Evolutionary conservation across 2,888 invertebrate species (phyloP), one percentile per base, ranked within the genome.

Genomic region (Caenorhabditis panamensis): DNA sequence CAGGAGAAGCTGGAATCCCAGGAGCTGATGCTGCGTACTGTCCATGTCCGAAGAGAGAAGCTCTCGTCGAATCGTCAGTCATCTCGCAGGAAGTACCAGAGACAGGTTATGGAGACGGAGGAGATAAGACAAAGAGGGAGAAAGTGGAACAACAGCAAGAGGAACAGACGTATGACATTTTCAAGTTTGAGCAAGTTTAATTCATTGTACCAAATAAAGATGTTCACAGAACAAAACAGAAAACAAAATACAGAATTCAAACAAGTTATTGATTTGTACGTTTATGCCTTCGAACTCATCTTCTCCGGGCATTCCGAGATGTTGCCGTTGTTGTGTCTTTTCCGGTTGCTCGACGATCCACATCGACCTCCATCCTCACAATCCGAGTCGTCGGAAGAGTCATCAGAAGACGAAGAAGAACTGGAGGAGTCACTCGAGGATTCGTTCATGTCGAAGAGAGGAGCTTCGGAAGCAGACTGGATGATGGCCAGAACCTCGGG

Each of bases 401-500:
- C 73, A 24, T 76, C 76, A 18, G 81, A 82, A 20, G 75, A 75
- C 5, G 83, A 83, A 5, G 71, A 71, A 1, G 79, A 80, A 20
- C 76, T 76, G 1, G 83, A 83, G n/a, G 83, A 83, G 41, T 83
- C 83, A 36, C 82, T 81, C 1, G 78, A 80, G 0, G 79, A 77
- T 36, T 82, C 80, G 20, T 72, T 73, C 47, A 67, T 13, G 20
- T 67, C 72, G 16, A 26, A 28, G 0, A 58, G 22, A 1, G 56
- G 64, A 1, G 18, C 18, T 41, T 73, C 67, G 6, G 69, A 56
- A 20, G 84, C 67, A 9, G 73, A 49, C 16, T 76, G 61, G 24
- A 87, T 83, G 4, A 85, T 80, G 0, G 66, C 68, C 13, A 87
- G 51, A 31, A 86, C 56, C 64, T 86, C 87, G 3, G 87, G 86